These are phyloP conservation scores for Plectus sambesii DNA, from an alignment of 1,140 invertebrate genomes.

Conservation along the genomic window DNA sequence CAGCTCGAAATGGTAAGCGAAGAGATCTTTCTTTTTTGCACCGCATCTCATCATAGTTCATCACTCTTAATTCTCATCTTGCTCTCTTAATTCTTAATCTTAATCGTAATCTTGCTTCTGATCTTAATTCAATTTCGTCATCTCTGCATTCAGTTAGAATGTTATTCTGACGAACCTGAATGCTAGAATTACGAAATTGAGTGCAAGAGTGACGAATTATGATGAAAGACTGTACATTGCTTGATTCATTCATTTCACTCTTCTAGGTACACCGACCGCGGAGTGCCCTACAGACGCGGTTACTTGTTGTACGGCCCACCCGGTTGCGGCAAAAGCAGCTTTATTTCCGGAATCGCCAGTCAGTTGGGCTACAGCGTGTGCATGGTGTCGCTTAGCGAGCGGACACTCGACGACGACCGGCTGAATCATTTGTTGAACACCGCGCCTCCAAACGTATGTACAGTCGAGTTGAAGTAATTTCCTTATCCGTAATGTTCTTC, in stretches of 20 bases:
- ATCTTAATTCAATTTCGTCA: no score
- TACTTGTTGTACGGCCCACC: slow-evolving; percentile 91
- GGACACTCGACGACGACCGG: slow-evolving; percentile 84
- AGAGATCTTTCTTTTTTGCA: slow-evolving; percentile 61
- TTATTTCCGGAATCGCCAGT: slow-evolving; percentile 68
- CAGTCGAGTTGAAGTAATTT: not conserved
- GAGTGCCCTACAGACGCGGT: slow-evolving; percentile 58
- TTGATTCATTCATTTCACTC: no score
- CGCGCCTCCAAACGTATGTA: slow-evolving; percentile 63
- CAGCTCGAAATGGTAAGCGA: slow-evolving; percentile 80
- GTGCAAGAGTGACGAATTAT: no score
- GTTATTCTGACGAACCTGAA: no score
- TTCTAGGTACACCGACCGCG: slow-evolving; percentile 49
- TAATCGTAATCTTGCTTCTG: no score
- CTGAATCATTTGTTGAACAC: slow-evolving; percentile 82
- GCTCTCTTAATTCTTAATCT: no score
- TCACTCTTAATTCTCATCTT: no score
- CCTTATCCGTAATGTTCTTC: slow-evolving; percentile 44
- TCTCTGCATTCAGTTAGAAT: no score
- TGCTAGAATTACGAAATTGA: no score
- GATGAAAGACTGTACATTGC: no score
- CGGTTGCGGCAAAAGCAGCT: slow-evolving; percentile 56
- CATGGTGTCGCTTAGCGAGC: slow-evolving; percentile 85
- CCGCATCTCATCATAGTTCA: no score
- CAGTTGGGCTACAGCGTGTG: slow-evolving; percentile 90